Conservation (phyloP, 35 echinoderm and acorn worm species). For the Eucidaris tribuloides region DNA sequence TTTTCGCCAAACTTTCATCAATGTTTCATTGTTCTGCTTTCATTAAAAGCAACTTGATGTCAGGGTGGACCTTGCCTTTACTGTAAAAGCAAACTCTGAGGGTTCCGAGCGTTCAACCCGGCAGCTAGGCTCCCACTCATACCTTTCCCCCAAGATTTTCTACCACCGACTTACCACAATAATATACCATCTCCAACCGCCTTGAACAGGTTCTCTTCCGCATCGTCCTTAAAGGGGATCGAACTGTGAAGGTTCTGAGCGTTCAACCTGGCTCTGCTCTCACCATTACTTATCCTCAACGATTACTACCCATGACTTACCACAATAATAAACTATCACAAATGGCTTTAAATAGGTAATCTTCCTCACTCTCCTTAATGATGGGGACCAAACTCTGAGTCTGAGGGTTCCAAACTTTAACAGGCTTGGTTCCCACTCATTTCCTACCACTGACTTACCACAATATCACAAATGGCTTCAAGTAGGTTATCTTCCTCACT, state of each 20-base stretch:
- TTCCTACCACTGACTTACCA: conserved; percentile 42
- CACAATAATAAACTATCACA: no score
- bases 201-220: conserved; percentile 63
- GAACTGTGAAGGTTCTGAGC: neutral
- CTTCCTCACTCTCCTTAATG: no score
- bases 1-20: no score
- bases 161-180: conserved; percentile 53
- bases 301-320: no score
- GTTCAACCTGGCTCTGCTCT: no score
- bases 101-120: neutral
- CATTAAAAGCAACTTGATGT: no score
- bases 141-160: neutral
- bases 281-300: no score
- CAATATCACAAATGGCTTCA: conserved; percentile 51
- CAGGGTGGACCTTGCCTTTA: no score
- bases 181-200: conserved; percentile 72
- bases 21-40: no score
- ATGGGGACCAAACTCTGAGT: neutral
- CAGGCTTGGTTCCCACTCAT: neutral
- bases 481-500: conserved; percentile 73
- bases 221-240: neutral
- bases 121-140: neutral
- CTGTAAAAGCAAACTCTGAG: neutral
- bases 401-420: no score
- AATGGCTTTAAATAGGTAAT: no score